A percentile compares a stretch with the other conserved stretches of the same genome.
These are phyloP conservation scores for Ornithoptera alexandrae DNA, from an alignment of 2,888 invertebrate species.

Conservation along the genomic window DNA sequence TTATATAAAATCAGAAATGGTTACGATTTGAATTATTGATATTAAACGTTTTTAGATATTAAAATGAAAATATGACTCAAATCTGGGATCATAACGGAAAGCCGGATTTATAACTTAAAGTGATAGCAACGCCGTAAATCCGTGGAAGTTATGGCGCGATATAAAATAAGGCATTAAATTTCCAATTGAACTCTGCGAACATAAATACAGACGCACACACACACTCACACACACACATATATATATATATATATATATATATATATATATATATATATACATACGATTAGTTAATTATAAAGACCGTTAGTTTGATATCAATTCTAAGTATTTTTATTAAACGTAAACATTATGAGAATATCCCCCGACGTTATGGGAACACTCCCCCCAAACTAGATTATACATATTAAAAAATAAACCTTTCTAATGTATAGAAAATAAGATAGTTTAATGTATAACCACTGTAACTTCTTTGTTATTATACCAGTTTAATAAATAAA, in stretches of 20 bases:
- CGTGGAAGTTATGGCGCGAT: conserved; percentile 14
- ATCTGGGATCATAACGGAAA: conserved; percentile 22
- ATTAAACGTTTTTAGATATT: not conserved
- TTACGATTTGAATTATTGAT: conserved; percentile 5
- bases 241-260: too few relatives aligned
- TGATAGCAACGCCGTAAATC: conserved; percentile 18
- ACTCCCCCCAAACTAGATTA: too few relatives aligned
- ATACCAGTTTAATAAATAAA: too few relatives aligned
- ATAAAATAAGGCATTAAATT: conserved; percentile 19
- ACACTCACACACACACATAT: too few relatives aligned
- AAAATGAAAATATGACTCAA: conserved; percentile 20
- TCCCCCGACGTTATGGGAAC: too few relatives aligned
- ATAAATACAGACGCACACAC: not conserved
- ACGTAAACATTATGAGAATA: too few relatives aligned
- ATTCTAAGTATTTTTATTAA: too few relatives aligned
- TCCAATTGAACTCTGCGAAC: conserved; percentile 12
- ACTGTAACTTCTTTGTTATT: too few relatives aligned
- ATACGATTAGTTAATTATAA: not conserved
- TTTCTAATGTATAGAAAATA: too few relatives aligned
- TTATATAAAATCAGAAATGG: not conserved
- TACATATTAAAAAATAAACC: too few relatives aligned
- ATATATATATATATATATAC: too few relatives aligned
- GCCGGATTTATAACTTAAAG: conserved; percentile 22
- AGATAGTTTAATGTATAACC: too few relatives aligned
- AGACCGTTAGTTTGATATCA: not conserved